Conservation (phyloP, 2,888 invertebrate genomes). For the Helobdella robusta region DNA sequence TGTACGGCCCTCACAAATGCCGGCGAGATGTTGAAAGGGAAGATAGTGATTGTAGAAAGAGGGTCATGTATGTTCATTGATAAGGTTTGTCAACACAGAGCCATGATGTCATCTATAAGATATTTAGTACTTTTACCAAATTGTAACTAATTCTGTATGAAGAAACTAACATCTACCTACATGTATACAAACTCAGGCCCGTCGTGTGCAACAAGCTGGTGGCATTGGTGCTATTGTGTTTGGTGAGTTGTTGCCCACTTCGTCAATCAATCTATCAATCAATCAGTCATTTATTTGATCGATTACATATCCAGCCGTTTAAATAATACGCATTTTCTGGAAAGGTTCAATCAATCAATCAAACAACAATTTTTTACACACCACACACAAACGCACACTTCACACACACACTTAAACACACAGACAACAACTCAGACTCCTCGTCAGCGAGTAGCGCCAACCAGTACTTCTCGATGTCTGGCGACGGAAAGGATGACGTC, state of each 20-base stretch:
- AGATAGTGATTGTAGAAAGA: conserved; percentile 74
- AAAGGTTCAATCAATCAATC: too few species aligned
- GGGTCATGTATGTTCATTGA: conserved; percentile 92
- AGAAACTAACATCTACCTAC: too few species aligned
- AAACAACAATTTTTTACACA: too few species aligned
- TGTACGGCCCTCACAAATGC: conserved; percentile 54
- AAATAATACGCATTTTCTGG: too few species aligned
- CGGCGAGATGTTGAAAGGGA: conserved; percentile 55
- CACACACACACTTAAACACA: not conserved
- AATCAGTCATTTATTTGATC: too few species aligned
- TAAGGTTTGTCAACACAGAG: conserved; percentile 58
- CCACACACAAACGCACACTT: not conserved
- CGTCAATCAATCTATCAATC: not conserved
- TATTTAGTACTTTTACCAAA: not conserved
- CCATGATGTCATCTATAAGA: too few species aligned
- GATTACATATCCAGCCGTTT: too few species aligned
- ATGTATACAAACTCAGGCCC: too few species aligned
- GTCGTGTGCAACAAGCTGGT: conserved; percentile 69
- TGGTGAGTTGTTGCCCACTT: conserved; percentile 42
- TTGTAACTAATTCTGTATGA: too few species aligned
- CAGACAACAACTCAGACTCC: not conserved
- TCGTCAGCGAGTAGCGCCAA: not conserved
- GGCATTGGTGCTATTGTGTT: conserved; percentile 73
- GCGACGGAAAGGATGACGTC: conserved; percentile 75
- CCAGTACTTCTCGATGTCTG: conserved; percentile 23